Evolutionary conservation across 35 echinoderm and acorn worm genomes (phyloP), one percentile per base, ranked within the genome.

Genomic region (Eucidaris tribuloides): DNA sequence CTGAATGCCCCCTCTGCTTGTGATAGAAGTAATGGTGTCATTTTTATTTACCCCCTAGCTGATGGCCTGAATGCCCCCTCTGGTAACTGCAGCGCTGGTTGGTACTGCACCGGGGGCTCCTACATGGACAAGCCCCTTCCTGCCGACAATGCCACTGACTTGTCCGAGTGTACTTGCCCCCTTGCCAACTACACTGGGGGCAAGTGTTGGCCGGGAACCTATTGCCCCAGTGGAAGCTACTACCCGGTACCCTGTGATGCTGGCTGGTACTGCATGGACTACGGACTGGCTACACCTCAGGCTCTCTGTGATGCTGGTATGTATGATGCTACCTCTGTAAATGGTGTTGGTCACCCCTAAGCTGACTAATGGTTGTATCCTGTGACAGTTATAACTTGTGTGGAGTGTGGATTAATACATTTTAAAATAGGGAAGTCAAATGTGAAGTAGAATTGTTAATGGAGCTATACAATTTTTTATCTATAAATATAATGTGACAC

Each of bases 61-160:
- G 95, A 98, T 71, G 95, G 90, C 15, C 62, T 89, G 28, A 84
- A 84, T 42, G 27, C 55, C 5, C 86, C 95, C 22, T 86, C 76
- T 20, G 95, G 90, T 90, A 87, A 92, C 57, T 98, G 95, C 61
- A 86, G 77, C 13, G 86, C 62, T 45, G 95, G 95, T 0, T 98
- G 95, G 95, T 98, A 98, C 70, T 98, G 95, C 58, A 98, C 95
- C 17, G 87, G 89, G 18, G 95, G 95, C 15, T 98, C 95, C 17
- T 98, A 93, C 86, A 88, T 84, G 55, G 79, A 35, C 38, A 74
- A 68, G 46, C 95, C 90, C 22, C 65, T 93, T 4, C 83, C 89
- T 9, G 62, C 54, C 3, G 82, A 63, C 36, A 98, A 98, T 85
- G 95, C 95, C 31, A 98, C 90, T 0, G 82, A 93, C 27, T 40